A percentile compares a stretch with the other conserved stretches of the same genome.
These are phyloP conservation scores for Aphelinus certus DNA, from an alignment of 1,140 invertebrate species.

Conservation along the genomic window DNA sequence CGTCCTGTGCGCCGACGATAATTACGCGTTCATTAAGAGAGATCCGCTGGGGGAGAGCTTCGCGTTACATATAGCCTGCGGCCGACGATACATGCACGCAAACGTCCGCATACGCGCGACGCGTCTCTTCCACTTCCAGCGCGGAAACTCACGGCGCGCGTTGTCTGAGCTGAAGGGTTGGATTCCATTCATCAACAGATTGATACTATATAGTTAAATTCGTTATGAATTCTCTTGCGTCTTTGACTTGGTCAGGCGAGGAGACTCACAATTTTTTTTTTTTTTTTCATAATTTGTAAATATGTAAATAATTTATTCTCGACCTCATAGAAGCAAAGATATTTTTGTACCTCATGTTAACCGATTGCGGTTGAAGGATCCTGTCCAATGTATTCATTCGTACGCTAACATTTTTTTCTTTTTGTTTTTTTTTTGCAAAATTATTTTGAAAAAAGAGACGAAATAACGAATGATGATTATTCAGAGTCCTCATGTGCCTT, in stretches of 20 bases:
- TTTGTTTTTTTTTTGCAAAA: not conserved
- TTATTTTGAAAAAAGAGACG: not conserved
- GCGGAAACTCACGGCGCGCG: not conserved
- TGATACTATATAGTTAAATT: no score
- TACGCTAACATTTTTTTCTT: slow-evolving; percentile 16
- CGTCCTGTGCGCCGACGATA: slow-evolving; percentile 8
- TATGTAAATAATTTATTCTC: slow-evolving; percentile 41
- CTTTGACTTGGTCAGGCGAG: no score
- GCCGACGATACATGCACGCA: not conserved
- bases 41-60: slow-evolving; percentile 16
- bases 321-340: slow-evolving; percentile 36
- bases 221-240: no score
- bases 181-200: no score
- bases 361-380: slow-evolving; percentile 10
- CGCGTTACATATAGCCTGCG: not conserved
- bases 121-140: not conserved
- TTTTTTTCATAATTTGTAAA: slow-evolving; percentile 37
- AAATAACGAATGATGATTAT: not conserved
- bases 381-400: slow-evolving; percentile 10
- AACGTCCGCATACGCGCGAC: not conserved
- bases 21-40: slow-evolving; percentile 12
- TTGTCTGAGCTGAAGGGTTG: no score
- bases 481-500: not conserved
- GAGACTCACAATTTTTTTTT: no score
- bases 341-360: slow-evolving; percentile 35